Conservation (phyloP, 2,888 invertebrate genomes). For the Oeneis ivallda region DNA sequence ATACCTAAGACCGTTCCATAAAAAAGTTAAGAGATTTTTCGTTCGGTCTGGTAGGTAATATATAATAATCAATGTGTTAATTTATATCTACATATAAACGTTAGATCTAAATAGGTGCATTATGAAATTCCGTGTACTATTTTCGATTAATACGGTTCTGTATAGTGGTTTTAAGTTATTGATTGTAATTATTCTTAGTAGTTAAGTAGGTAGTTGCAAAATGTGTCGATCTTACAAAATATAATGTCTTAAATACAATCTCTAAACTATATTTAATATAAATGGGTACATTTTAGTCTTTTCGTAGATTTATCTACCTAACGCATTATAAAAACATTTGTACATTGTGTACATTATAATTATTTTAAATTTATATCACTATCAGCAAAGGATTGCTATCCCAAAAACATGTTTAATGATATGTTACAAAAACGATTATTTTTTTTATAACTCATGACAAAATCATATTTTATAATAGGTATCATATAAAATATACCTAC, state of each 20-base stretch:
- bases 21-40: not conserved
- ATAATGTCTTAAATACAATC: not conserved
- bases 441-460: no score
- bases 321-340: no score
- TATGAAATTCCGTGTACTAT: slow-evolving; percentile 4
- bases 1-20: not conserved
- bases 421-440: no score
- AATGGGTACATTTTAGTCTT: not conserved
- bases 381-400: no score
- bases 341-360: no score
- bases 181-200: slow-evolving; percentile 20
- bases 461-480: no score
- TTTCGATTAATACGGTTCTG: slow-evolving; percentile 14
- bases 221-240: slow-evolving; percentile 9
- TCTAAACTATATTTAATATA: no score
- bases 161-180: slow-evolving; percentile 26
- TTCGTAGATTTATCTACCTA: not conserved
- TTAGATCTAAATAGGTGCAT: not conserved
- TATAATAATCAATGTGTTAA: not conserved
- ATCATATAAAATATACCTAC: no score
- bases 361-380: no score
- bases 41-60: not conserved
- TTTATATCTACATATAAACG: not conserved
- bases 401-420: no score
- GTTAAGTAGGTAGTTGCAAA: slow-evolving; percentile 18